Evolutionary conservation across 2,888 invertebrate genomes (phyloP).

Genomic region (Lasioglossum villosulum): DNA sequence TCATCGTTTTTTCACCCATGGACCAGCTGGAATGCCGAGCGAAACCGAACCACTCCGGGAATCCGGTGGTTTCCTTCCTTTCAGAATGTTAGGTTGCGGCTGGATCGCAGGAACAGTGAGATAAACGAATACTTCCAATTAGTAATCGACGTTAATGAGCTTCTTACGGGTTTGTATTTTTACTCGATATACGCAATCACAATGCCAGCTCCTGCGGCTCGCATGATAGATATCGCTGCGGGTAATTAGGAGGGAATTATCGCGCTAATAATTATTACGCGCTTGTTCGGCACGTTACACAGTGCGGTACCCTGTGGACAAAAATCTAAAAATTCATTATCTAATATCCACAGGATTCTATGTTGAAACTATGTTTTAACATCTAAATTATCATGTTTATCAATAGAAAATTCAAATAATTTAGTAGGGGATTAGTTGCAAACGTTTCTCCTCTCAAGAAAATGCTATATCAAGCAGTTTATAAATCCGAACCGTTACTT

Average conservation of each 20-base stretch:
- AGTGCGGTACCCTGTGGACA: too few species aligned
- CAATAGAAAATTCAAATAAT: too few species aligned
- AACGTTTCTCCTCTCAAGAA: too few species aligned
- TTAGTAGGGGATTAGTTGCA: too few species aligned
- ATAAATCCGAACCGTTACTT: too few species aligned
- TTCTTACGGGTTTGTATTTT: constrained; percentile 20
- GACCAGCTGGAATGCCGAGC: constrained; percentile 36
- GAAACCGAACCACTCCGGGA: constrained; percentile 22
- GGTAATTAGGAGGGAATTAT: not conserved
- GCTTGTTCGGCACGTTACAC: too few species aligned
- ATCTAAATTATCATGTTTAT: too few species aligned
- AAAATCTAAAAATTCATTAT: too few species aligned
- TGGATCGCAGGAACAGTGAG: constrained; percentile 36
- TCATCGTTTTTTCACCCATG: constrained; percentile 7
- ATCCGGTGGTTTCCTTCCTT: constrained; percentile 40
- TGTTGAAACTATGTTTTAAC: too few species aligned
- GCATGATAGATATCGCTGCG: not conserved
- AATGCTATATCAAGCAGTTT: too few species aligned
- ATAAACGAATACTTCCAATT: constrained; percentile 49
- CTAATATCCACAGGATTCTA: too few species aligned
- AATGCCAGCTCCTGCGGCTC: too few species aligned
- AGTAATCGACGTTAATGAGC: constrained; percentile 37
- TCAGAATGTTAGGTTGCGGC: constrained; percentile 14
- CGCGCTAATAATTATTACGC: not conserved
- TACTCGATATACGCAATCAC: constrained; percentile 10